phyloP scores from a whole-genome alignment of 2,113 vertebrate genomes.

The Albula goreensis region DNA sequence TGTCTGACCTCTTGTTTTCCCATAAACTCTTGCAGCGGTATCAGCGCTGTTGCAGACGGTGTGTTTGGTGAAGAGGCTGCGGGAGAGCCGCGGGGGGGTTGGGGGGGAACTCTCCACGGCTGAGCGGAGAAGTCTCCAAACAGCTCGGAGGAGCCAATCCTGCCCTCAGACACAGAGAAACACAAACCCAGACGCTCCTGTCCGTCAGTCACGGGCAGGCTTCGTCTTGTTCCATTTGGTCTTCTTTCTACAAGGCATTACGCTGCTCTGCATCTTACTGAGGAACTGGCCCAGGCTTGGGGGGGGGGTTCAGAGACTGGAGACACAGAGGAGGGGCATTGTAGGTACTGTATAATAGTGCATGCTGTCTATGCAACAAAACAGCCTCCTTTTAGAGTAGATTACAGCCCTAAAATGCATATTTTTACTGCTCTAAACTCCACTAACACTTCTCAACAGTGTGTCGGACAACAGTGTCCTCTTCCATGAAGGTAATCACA shows the following conservation, averaged over 20 bases:
- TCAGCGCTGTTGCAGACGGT: not conserved
- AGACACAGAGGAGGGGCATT: too few relatives aligned
- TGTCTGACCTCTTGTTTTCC: slow-evolving; percentile 15
- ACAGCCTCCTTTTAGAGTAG: too few relatives aligned
- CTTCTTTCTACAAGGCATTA: not conserved
- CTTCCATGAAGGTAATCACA: not conserved
- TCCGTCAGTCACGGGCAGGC: not conserved
- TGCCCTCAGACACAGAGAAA: not conserved
- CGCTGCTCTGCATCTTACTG: not conserved
- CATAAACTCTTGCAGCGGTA: not conserved
- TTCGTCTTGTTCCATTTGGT: not conserved
- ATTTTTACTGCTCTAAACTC: not conserved
- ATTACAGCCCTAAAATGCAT: too few relatives aligned
- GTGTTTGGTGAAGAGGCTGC: not conserved
- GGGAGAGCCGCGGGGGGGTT: not conserved
- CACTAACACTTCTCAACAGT: not conserved
- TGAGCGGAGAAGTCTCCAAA: not conserved
- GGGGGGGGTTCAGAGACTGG: too few relatives aligned
- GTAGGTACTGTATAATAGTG: too few relatives aligned
- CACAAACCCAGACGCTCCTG: not conserved
- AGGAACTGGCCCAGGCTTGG: not conserved
- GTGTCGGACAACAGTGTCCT: not conserved
- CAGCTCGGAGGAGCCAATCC: not conserved
- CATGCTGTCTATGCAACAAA: too few relatives aligned
- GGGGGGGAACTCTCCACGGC: too few relatives aligned